A percentile compares a stretch with the other conserved stretches of the same genome.
phyloP scores from a whole-genome alignment of 2,113 vertebrate species.

The Crotophaga sulcirostris region DNA sequence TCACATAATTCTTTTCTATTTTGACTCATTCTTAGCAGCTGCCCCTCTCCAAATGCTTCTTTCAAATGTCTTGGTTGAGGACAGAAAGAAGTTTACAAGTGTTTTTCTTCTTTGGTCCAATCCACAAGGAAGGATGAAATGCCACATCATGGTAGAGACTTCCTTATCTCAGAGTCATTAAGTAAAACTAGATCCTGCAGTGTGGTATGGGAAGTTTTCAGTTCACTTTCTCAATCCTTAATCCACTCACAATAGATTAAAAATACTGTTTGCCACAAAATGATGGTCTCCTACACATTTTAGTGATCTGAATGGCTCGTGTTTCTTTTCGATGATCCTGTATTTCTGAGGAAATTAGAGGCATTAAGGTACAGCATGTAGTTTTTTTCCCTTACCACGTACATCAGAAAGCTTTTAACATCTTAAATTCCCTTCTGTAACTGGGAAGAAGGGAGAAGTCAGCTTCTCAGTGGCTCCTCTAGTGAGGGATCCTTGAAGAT shows the following conservation, averaged over 20 bases:
- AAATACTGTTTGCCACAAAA: neutral
- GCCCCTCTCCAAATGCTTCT: neutral
- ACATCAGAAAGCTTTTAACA: neutral
- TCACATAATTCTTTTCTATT: neutral
- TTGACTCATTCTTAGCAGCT: neutral
- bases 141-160: neutral
- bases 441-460: neutral
- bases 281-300: neutral
- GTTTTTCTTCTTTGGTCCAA: neutral
- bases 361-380: neutral
- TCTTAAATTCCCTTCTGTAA: neutral
- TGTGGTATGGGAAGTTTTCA: neutral
- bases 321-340: neutral
- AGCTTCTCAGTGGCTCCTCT: neutral
- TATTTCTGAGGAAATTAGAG: neutral
- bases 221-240: neutral
- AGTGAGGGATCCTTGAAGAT: neutral
- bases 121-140: neutral
- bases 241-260: neutral
- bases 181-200: neutral
- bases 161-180: neutral
- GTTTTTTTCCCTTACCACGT: neutral
- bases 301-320: neutral
- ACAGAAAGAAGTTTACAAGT: neutral
- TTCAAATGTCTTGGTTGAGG: neutral